Percentiles rank a stretch among this genome's conserved stretches.
Conservation (phyloP, 2,888 invertebrate species). For the Archips crataeganus region DNA sequence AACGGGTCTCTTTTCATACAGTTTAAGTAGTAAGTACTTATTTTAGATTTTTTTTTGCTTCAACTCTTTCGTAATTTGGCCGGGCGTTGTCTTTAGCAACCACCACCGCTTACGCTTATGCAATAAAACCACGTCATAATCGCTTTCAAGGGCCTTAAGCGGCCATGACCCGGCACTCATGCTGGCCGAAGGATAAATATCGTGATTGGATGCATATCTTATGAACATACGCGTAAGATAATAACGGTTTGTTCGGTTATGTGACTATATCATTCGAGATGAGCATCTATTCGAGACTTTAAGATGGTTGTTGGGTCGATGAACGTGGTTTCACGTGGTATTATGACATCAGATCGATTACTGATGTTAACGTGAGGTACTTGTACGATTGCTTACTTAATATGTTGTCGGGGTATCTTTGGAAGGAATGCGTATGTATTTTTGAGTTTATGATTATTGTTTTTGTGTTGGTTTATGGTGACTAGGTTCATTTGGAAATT, state of each 20-base stretch:
- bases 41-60: too few relatives aligned
- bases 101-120: conserved; percentile 61
- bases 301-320: conserved; percentile 46
- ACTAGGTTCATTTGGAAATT: neutral
- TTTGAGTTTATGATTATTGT: neutral
- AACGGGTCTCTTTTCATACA: too few relatives aligned
- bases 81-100: too few relatives aligned
- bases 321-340: conserved; percentile 26
- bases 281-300: conserved; percentile 31
- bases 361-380: conserved; percentile 20
- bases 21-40: too few relatives aligned
- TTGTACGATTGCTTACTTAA: neutral
- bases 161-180: conserved; percentile 81
- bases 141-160: conserved; percentile 84
- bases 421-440: neutral
- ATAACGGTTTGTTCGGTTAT: conserved; percentile 60
- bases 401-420: neutral
- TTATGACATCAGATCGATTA: conserved; percentile 41
- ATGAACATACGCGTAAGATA: conserved; percentile 51
- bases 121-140: conserved; percentile 72
- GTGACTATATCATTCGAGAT: conserved; percentile 37
- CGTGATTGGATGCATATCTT: conserved; percentile 65
- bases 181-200: conserved; percentile 60
- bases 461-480: neutral
- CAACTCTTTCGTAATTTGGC: too few relatives aligned